Base-by-base conservation (phyloP, 2,888 invertebrate genomes). In the Cephalotes varians region DNA sequence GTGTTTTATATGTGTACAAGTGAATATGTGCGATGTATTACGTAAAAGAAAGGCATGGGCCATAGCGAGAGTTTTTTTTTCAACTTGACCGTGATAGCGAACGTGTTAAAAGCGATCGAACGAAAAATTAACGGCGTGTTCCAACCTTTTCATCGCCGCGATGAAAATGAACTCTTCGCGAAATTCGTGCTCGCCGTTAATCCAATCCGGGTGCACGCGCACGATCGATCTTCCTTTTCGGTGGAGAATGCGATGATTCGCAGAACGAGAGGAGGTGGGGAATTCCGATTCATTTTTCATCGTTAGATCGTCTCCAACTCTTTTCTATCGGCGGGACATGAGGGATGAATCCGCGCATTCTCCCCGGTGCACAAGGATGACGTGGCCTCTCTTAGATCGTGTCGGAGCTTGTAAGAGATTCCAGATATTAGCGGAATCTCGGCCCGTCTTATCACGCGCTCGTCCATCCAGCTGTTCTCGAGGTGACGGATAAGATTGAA, bases 311-410 rank as follows among this genome's bases (percentile, higher is more conserved):
- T 64, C 12, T 58, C 72, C 64, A 65, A 40, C 47, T 71, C 79
- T 73, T 58, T 65, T 74, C 81, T 54, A 31, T 67, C 64, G 37
- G 54, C 44, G n/a, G 54, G 31, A 79, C 58, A n/a, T 51, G 67
- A 81, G 54, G 60, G 73, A 56, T 12, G 85, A 90, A 90, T 88
- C 82, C 80, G 86, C 90, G 86, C 86, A 87, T 85, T 88, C 81
- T 76, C 84, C 31, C 67, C 64, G 77, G 15, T 56, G 74, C 81
- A 71, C 76, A 81, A 60, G 47, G 60, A 65, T 73, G 71, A 84
- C 79, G 51, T 88, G 86, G 90, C 65, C 83, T 80, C 85, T 86
- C 90, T 88, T 88, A 87, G 64, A 85, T 88, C 89, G 88, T 88
- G 90, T 82, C 56, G 49, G 84, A 84, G 87, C 76, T 69, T 34